Evolutionary conservation across 2,888 invertebrate species (phyloP).

Genomic region (Drosophila suboccidentalis): DNA sequence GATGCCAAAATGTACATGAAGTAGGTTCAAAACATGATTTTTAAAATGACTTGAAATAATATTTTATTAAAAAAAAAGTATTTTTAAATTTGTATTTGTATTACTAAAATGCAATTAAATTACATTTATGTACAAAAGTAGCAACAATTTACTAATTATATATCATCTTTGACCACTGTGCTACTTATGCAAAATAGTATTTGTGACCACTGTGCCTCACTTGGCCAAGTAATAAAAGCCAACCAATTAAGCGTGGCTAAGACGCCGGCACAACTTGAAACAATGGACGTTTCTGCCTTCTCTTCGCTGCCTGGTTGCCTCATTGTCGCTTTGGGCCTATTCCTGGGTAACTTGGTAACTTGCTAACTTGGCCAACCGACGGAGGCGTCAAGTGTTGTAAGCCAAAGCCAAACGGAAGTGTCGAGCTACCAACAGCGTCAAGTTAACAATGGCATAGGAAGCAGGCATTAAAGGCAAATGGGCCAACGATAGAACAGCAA

Average conservation of each 20-base stretch:
- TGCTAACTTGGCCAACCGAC: slow-evolving; percentile 53
- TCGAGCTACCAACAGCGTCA: slow-evolving; percentile 56
- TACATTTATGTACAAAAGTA: too few relatives aligned
- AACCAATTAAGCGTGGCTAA: slow-evolving; percentile 81
- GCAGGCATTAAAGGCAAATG: slow-evolving; percentile 37
- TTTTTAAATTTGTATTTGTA: too few relatives aligned
- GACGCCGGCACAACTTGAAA: slow-evolving; percentile 59
- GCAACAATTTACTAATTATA: not conserved
- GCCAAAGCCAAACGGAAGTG: slow-evolving; percentile 76
- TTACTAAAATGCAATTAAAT: too few relatives aligned
- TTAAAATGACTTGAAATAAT: too few relatives aligned
- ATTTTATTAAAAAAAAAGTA: too few relatives aligned
- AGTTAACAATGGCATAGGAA: slow-evolving; percentile 55
- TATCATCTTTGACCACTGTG: not conserved
- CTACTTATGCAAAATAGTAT: not conserved
- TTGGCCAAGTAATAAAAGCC: slow-evolving; percentile 79
- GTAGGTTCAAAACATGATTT: too few relatives aligned
- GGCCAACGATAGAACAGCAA: slow-evolving; percentile 2
- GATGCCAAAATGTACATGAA: too few relatives aligned
- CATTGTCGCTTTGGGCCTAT: slow-evolving; percentile 9
- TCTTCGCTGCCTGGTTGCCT: slow-evolving; percentile 15
- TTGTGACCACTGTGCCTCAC: slow-evolving; percentile 51
- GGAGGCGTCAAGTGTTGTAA: slow-evolving; percentile 77
- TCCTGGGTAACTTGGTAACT: slow-evolving; percentile 25
- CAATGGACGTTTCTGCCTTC: slow-evolving; percentile 44